phyloP scores from a whole-genome alignment of 2,888 invertebrate genomes.

The Cephus sareptanus region DNA sequence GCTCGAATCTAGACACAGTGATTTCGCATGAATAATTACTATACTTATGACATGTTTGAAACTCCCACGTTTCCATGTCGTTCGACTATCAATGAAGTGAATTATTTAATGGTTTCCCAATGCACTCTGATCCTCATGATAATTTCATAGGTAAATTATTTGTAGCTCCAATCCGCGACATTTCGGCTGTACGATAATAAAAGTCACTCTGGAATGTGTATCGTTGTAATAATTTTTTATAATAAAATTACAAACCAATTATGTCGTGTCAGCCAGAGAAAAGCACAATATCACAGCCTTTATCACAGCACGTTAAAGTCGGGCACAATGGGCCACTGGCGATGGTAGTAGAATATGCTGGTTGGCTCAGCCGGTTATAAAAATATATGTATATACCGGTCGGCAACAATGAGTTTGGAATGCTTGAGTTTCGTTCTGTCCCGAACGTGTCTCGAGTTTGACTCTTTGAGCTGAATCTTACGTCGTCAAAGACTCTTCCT shows the following conservation, averaged over 20 bases:
- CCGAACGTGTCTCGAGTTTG: neutral
- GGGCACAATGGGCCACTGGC: slow-evolving; percentile 23
- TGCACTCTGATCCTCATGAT: no score
- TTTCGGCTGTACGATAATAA: no score
- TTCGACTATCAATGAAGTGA: no score
- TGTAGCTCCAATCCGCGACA: no score
- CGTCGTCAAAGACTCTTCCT: neutral
- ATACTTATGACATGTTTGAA: no score
- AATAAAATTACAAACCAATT: neutral
- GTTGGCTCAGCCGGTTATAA: neutral
- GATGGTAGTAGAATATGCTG: neutral
- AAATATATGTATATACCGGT: neutral
- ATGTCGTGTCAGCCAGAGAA: slow-evolving; percentile 10
- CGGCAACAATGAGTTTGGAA: neutral
- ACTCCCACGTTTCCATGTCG: no score
- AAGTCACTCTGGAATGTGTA: no score
- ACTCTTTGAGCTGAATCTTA: neutral
- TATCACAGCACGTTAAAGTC: slow-evolving; percentile 42
- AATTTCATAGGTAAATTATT: no score
- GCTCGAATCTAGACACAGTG: no score
- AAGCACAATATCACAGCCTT: slow-evolving; percentile 43
- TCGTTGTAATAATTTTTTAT: no score
- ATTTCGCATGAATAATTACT: no score
- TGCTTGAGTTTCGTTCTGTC: neutral
- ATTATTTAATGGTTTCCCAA: no score